Percentiles rank a stretch among this genome's conserved stretches.
Evolutionary conservation across 1,140 invertebrate genomes (phyloP).

Genomic region (Centruroides sculpturatus): DNA sequence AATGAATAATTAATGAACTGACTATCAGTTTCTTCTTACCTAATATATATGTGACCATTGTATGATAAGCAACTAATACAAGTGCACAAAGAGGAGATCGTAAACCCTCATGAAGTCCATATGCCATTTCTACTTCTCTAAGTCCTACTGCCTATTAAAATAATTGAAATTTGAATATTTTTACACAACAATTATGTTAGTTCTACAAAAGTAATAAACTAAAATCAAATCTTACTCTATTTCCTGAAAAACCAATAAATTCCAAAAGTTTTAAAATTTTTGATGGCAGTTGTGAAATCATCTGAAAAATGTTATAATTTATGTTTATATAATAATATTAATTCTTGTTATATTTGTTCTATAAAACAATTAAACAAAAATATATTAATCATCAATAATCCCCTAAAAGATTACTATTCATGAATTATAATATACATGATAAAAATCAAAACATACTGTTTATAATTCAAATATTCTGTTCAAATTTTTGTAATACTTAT

Average conservation of each 20-base stretch:
- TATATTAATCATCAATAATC: too few species aligned
- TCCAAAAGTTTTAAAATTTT: slow-evolving; percentile 74
- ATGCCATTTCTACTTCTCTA: background rate
- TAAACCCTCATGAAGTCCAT: slow-evolving; percentile 26
- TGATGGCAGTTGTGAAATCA: slow-evolving; percentile 78
- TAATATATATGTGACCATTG: slow-evolving; percentile 69
- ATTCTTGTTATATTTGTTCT: too few species aligned
- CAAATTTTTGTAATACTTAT: too few species aligned
- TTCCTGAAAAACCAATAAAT: slow-evolving; percentile 86
- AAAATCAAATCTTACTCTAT: slow-evolving; percentile 37
- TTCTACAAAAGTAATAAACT: too few species aligned
- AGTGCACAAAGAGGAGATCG: slow-evolving; percentile 72
- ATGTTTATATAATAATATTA: too few species aligned
- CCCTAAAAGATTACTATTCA: too few species aligned
- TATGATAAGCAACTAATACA: slow-evolving; percentile 65
- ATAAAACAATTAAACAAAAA: too few species aligned
- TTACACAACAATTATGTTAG: background rate
- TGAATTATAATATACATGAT: too few species aligned
- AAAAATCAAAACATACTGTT: too few species aligned
- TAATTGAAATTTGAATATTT: background rate
- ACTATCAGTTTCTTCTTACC: slow-evolving; percentile 21
- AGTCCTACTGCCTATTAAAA: background rate
- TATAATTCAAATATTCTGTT: too few species aligned
- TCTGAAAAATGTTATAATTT: slow-evolving; percentile 33
- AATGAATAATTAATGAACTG: too few species aligned